Percentiles rank a stretch among this genome's conserved stretches.
Evolutionary conservation across 2,797 vertebrate genomes (phyloP).

Genomic region (Sylvia borin): DNA sequence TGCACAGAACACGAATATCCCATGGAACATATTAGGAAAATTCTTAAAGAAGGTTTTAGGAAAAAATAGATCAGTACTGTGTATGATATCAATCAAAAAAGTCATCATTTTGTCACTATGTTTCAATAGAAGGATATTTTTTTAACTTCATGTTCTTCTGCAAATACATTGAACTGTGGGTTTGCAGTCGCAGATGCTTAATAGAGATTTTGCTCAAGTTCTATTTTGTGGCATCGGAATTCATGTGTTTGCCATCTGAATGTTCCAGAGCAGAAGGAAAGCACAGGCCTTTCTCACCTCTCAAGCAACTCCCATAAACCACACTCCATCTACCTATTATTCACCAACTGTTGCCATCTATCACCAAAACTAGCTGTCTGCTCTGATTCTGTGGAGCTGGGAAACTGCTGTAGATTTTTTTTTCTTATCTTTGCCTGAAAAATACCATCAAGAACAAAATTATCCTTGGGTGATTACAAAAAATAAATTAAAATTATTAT

Average conservation of each 20-base stretch:
- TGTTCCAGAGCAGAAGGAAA: not conserved
- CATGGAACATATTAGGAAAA: not conserved
- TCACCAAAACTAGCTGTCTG: not conserved
- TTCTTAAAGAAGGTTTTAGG: not conserved
- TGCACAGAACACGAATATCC: not conserved
- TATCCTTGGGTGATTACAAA: not conserved
- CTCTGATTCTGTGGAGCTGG: not conserved
- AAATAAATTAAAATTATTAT: not conserved
- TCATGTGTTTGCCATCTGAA: not conserved
- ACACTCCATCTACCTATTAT: not conserved
- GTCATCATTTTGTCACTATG: not conserved
- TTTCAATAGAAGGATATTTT: not conserved
- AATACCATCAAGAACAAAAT: not conserved
- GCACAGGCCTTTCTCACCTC: not conserved
- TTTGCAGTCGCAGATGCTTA: not conserved
- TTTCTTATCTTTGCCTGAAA: not conserved
- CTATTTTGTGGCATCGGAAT: not conserved
- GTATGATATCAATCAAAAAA: not conserved
- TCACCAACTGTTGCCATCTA: not conserved
- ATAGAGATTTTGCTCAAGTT: not conserved
- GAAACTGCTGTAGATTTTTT: not conserved
- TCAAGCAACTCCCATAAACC: not conserved
- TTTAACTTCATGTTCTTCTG: not conserved
- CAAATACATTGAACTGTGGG: not conserved
- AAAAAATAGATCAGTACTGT: not conserved